These are phyloP conservation scores for Chloroclystis v-ata DNA, from an alignment of 2,888 invertebrate genomes.

Conservation along the genomic window DNA sequence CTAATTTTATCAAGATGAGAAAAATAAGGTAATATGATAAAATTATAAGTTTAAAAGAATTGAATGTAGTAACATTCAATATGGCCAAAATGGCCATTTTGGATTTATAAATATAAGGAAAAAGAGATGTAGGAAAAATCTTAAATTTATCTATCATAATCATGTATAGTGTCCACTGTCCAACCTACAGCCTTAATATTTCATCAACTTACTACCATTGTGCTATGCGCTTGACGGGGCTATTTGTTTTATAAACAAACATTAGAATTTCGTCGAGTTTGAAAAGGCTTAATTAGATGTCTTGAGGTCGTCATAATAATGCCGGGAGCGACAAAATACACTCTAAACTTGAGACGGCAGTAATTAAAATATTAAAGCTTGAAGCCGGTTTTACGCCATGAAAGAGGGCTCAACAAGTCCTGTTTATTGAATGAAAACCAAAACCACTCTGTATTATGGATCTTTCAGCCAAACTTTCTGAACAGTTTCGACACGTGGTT, in stretches of 20 bases:
- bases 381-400: constrained; percentile 36
- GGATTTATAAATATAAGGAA: no score
- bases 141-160: no score
- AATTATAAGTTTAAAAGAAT: no score
- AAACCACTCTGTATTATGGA: constrained; percentile 2
- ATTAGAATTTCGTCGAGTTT: constrained; percentile 12
- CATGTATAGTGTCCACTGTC: no score
- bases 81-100: no score
- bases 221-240: background rate
- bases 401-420: constrained; percentile 31
- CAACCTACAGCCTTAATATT: no score
- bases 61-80: no score
- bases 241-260: background rate
- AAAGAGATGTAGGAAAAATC: no score
- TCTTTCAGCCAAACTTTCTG: background rate
- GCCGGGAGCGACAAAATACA: constrained; percentile 40
- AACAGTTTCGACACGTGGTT: background rate
- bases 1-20: no score
- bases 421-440: constrained; percentile 26
- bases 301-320: constrained; percentile 46
- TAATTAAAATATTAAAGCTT: constrained; percentile 57
- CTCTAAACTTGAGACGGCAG: constrained; percentile 45
- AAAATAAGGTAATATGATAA: no score
- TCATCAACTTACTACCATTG: background rate
- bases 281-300: constrained; percentile 49